A percentile compares a stretch with the other conserved stretches of the same genome.
These are phyloP conservation scores for Neolamprologus ventralis DNA, from an alignment of 2,113 vertebrate genomes.

Conservation along the genomic window DNA sequence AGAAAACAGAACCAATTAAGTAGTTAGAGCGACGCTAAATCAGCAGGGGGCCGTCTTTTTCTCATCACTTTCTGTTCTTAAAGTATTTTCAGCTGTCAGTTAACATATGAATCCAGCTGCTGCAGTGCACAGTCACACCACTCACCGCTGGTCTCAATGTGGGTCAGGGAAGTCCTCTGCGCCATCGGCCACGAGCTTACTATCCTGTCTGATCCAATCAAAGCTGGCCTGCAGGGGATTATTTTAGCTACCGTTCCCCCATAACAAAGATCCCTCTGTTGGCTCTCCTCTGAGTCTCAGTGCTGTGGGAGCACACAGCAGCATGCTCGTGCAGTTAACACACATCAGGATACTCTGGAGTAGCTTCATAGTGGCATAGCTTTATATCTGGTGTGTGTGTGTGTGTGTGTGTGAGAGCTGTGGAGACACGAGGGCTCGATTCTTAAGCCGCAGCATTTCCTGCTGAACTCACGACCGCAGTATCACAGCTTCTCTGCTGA, in stretches of 20 bases:
- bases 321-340: neutral
- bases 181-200: neutral
- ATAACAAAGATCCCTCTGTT: constrained; percentile 44
- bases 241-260: neutral
- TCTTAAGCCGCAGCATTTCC: neutral
- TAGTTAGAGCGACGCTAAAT: neutral
- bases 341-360: neutral
- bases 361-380: neutral
- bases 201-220: constrained; percentile 59
- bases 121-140: neutral
- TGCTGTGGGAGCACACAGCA: neutral
- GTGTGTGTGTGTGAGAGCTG: neutral
- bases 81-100: neutral
- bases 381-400: neutral
- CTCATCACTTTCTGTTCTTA: neutral
- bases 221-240: constrained; percentile 40
- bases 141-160: neutral
- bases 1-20: neutral
- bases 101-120: neutral
- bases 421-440: neutral
- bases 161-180: constrained; percentile 46
- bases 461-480: neutral
- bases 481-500: neutral
- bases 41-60: neutral
- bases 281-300: neutral